Conservation (phyloP, 2,888 invertebrate species). For the Spodoptera exigua region DNA sequence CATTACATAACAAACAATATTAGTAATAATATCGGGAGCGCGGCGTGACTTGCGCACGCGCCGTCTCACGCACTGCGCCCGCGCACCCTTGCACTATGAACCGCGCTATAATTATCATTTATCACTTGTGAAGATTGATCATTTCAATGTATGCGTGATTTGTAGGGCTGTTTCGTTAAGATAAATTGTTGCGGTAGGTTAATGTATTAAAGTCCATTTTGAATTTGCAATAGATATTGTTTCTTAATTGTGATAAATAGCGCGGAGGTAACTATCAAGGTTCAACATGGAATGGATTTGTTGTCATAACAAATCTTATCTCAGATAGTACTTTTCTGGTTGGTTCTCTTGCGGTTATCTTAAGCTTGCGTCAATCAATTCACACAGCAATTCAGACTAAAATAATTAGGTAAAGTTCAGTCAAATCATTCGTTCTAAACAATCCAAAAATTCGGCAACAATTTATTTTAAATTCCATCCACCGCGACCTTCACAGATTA, state of each 20-base stretch:
- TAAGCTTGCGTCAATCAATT: too few relatives aligned
- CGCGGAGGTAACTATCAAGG: constrained; percentile 5
- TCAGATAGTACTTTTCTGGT: too few relatives aligned
- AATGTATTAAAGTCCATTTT: constrained; percentile 32
- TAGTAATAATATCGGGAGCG: constrained; percentile 51
- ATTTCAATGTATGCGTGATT: constrained; percentile 52
- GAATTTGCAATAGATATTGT: constrained; percentile 46
- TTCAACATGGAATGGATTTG: neutral
- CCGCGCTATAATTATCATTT: constrained; percentile 62
- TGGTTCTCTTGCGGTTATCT: too few relatives aligned
- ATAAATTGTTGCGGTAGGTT: constrained; percentile 39
- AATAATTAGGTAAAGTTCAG: too few relatives aligned
- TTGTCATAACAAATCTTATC: too few relatives aligned
- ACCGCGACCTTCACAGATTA: constrained; percentile 17
- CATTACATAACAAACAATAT: constrained; percentile 53
- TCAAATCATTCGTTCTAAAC: too few relatives aligned
- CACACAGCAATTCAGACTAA: too few relatives aligned
- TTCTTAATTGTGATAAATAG: constrained; percentile 44
- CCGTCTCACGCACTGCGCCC: constrained; percentile 61
- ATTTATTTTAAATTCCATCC: neutral
- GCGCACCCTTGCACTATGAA: constrained; percentile 68
- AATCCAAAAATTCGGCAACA: too few relatives aligned
- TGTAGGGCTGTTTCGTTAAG: constrained; percentile 53
- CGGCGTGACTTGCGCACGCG: constrained; percentile 69
- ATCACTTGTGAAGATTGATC: constrained; percentile 63